Evolutionary conservation across 2,888 invertebrate genomes (phyloP), one percentile per base, ranked within the genome.

Genomic region (Poecilobothrus nobilitatus): DNA sequence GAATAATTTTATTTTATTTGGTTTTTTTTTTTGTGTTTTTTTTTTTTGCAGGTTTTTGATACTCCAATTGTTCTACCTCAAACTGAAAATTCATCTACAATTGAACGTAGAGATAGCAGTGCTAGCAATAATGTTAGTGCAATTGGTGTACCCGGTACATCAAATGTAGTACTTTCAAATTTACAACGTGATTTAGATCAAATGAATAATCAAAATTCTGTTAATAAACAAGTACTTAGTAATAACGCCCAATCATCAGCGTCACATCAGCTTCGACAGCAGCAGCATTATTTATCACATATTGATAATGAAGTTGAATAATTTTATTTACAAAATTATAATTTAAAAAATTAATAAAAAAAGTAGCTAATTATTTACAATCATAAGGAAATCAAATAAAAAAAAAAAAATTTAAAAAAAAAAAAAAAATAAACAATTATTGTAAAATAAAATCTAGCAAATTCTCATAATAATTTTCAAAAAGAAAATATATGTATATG

Each of bases 1-100:
- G 53, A 63, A 41, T 12, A 70, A 62, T 68, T 21, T 71, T 53
- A 66, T 63, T 70, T 70, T 70, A 8, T 5, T 61, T n/a, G 5
- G 12, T 61, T 61, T 62, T 62, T 7, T 62, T 8, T 20, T 18
- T 62, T 62, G 15, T n/a, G 2, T 10, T 8, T 63, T 22, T 22
- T 8, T 63, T 22, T 22, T 7, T 22, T 22, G 8, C 21, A 63
- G 63, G 22, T 12, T 22, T 63, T 63, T 63, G 33, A 65, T 18
- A 4, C 65, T 7, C 18, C 65, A 34, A 18, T 65, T 9, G 33
- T 27, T 27, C n/a, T 34, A 65, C 18, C 65, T 27, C 34, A 27
- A 34, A 65, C 65, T 34, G 37, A 65, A 37, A 65, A 37, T 65
- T 65, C 65, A 15, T 33, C 65, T 18, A 20, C 33, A 65, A 65